These are phyloP conservation scores for Helicolenus hilgendorfi DNA, from an alignment of 2,797 vertebrate species.

Conservation along the genomic window DNA sequence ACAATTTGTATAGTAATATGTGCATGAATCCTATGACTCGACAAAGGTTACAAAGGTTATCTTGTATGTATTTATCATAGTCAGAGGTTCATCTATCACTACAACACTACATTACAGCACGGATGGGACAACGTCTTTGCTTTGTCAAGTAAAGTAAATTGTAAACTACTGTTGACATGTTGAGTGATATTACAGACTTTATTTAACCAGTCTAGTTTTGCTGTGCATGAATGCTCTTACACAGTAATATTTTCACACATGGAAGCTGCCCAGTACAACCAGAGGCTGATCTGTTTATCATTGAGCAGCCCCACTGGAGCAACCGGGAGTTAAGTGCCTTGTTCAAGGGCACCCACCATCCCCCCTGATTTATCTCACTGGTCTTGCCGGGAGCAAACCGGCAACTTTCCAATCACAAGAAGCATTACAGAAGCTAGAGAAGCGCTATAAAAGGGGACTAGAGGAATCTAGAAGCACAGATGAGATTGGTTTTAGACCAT, in stretches of 20 bases:
- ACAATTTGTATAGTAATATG: background rate
- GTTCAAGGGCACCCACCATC: constrained; percentile 39
- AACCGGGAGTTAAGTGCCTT: constrained; percentile 40
- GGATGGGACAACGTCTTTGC: background rate
- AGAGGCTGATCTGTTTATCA: constrained; percentile 2
- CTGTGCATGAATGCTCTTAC: background rate
- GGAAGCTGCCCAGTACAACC: constrained; percentile 5
- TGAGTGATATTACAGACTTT: background rate
- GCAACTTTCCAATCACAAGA: background rate
- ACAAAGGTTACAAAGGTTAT: background rate
- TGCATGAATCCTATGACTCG: background rate
- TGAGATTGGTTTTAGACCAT: background rate
- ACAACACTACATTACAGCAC: background rate
- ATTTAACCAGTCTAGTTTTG: background rate
- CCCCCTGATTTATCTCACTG: constrained; percentile 1
- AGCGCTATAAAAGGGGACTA: background rate
- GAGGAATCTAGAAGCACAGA: background rate
- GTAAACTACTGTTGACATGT: background rate
- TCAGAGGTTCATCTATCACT: background rate
- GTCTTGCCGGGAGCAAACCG: background rate
- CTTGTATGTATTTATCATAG: background rate
- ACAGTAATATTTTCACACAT: constrained; percentile 17
- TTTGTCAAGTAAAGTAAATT: background rate
- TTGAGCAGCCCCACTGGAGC: constrained; percentile 7
- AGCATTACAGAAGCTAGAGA: constrained; percentile 1